phyloP scores from a whole-genome alignment of 1,140 invertebrate genomes.

The Pantala flavescens region DNA sequence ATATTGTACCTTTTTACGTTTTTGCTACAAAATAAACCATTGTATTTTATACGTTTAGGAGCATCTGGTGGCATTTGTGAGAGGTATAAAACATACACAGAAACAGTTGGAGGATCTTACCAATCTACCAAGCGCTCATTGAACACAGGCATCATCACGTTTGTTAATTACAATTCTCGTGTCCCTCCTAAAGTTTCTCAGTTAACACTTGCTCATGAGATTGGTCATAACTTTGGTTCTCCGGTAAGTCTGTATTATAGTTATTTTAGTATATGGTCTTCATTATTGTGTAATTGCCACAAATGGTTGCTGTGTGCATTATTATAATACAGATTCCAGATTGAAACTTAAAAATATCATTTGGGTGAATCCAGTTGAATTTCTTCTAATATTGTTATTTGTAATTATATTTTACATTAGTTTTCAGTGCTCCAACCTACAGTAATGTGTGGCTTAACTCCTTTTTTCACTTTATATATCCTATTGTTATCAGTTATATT shows the following conservation, averaged over 20 bases:
- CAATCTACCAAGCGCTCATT: slow-evolving; percentile 87
- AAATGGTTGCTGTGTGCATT: slow-evolving; percentile 19
- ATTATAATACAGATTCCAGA: slow-evolving; percentile 16
- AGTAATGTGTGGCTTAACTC: too few relatives aligned
- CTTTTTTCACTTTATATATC: too few relatives aligned
- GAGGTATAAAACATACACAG: slow-evolving; percentile 93
- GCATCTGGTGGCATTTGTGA: slow-evolving; percentile 98
- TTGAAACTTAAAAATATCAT: slow-evolving; percentile 12
- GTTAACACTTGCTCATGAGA: slow-evolving; percentile 95
- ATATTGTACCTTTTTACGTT: too few relatives aligned
- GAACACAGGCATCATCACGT: slow-evolving; percentile 98
- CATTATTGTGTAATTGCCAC: slow-evolving; percentile 11
- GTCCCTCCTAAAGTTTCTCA: slow-evolving; percentile 96
- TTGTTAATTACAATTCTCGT: slow-evolving; percentile 96
- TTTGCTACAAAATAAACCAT: too few relatives aligned
- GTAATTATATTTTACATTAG: too few relatives aligned
- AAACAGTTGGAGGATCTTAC: slow-evolving; percentile 85
- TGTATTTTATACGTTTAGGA: slow-evolving; percentile 42
- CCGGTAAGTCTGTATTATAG: slow-evolving; percentile 51
- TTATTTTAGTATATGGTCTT: neutral
- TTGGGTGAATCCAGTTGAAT: too few relatives aligned
- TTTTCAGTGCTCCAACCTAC: too few relatives aligned
- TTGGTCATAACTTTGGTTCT: slow-evolving; percentile 98
- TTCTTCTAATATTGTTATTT: too few relatives aligned
- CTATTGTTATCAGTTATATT: too few relatives aligned